Percentiles rank a stretch among this genome's conserved stretches.
Conservation (phyloP, 1,140 invertebrate genomes). For the Lepidostoma basale region DNA sequence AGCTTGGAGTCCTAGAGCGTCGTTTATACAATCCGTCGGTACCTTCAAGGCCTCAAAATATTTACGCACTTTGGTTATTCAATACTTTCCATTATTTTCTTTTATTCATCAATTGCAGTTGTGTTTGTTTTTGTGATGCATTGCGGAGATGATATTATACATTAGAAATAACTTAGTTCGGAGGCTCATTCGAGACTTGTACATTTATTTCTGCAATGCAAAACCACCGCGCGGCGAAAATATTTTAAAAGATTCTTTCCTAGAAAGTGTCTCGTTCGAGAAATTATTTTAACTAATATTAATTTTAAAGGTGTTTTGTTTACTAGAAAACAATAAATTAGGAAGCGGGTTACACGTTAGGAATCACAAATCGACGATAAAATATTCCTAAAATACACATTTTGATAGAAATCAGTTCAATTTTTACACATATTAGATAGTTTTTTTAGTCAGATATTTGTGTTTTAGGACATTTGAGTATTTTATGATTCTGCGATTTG, state of each 20-base stretch:
- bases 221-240: neutral
- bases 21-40: neutral
- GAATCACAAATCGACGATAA: too few species aligned
- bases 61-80: neutral
- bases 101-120: too few species aligned
- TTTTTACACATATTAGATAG: too few species aligned
- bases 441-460: too few species aligned
- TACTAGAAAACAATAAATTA: conserved; percentile 12
- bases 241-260: neutral
- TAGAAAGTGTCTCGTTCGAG: conserved; percentile 1
- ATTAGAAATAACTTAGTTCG: too few species aligned
- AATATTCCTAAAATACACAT: too few species aligned
- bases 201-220: neutral
- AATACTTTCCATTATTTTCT: conserved; percentile 28
- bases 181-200: neutral
- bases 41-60: conserved; percentile 22
- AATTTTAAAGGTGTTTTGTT: conserved; percentile 4
- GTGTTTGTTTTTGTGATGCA: too few species aligned
- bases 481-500: too few species aligned
- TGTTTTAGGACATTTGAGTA: too few species aligned
- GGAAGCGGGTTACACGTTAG: neutral
- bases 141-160: too few species aligned
- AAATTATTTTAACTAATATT: conserved; percentile 26
- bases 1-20: conserved; percentile 21
- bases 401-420: too few species aligned